Conservation (phyloP, 2,797 vertebrate genomes). For the Mormyrus proboscirostris region DNA sequence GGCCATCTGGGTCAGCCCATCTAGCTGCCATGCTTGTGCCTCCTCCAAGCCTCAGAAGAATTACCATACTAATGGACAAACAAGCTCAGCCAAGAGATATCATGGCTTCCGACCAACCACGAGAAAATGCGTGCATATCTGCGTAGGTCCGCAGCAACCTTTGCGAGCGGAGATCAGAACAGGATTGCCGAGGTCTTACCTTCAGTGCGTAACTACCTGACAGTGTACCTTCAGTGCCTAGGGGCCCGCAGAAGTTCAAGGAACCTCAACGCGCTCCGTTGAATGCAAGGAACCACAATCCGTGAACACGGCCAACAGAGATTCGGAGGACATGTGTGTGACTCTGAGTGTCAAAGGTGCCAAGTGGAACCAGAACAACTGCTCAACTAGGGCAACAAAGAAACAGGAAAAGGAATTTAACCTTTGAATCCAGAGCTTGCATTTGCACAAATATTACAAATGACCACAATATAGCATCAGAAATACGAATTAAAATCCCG, state of each 20-base stretch:
- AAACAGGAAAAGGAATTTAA: neutral
- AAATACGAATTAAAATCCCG: neutral
- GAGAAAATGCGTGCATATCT: neutral
- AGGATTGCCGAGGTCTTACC: conserved; percentile 17
- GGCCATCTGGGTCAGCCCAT: neutral
- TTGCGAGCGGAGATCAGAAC: conserved; percentile 7
- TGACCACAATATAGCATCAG: neutral
- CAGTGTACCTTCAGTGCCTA: conserved; percentile 17
- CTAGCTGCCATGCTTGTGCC: neutral
- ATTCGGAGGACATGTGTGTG: neutral
- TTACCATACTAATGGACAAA: conserved; percentile 1
- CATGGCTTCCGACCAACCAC: neutral
- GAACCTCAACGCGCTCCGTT: neutral
- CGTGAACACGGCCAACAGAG: neutral
- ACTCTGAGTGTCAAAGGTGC: neutral
- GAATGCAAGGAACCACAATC: neutral
- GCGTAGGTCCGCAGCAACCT: neutral
- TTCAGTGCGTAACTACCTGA: conserved; percentile 23
- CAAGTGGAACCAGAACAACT: neutral
- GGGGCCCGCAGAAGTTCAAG: neutral
- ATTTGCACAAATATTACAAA: neutral
- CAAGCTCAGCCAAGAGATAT: conserved; percentile 7
- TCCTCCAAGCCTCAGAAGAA: conserved; percentile 6
- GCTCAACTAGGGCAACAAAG: neutral
- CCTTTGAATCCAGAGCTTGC: neutral